Base-by-base conservation (phyloP, 2,113 vertebrate species). In the Pheucticus melanocephalus region DNA sequence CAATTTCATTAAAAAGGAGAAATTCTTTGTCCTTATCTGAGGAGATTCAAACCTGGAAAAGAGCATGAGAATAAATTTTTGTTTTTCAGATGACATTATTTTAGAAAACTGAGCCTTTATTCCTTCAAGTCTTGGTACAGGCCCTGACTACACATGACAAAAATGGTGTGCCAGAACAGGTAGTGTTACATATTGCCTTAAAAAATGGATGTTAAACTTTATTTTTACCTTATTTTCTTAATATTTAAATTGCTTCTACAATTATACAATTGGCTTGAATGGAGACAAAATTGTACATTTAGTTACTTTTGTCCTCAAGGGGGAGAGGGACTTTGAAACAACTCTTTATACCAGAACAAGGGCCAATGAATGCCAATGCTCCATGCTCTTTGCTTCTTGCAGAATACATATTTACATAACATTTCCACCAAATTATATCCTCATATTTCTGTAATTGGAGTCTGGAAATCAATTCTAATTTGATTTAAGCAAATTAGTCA, bases 401-500 rank as follows among this genome's bases (percentile, higher is more conserved):
- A 72, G 72, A 87, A 95, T 75, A 88, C 53, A 14, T 57, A 92
- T 64, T 94, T 95, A 47, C 60, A 22, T 65, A 86, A 28, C n/a
- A 53, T 94, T 94, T 79, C 83, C 77, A 78, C 71, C 42, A 68
- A 86, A 53, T 84, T 89, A 44, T 28, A 72, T 64, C 33, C 45
- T 57, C 30, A 21, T 90, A 33, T 91, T 80, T 69, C 33, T 69
- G 40, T 80, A 53, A 56, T 11, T 86, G 23, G 24, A 76, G 24
- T 61, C 57, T 92, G 69, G 56, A 94, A 96, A 92, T 91, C 24
- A 66, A 79, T 96, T 92, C 23, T 92, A 82, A 94, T 75, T 92
- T 76, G 54, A 93, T 95, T 95, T 88, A 73, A 95, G 63, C 17
- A 79, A 77, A 86, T 75, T 79, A 85, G n/a, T 90, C 10, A 73